Base-by-base conservation (phyloP, 2,888 invertebrate genomes). In the Cheilosia vernalis region DNA sequence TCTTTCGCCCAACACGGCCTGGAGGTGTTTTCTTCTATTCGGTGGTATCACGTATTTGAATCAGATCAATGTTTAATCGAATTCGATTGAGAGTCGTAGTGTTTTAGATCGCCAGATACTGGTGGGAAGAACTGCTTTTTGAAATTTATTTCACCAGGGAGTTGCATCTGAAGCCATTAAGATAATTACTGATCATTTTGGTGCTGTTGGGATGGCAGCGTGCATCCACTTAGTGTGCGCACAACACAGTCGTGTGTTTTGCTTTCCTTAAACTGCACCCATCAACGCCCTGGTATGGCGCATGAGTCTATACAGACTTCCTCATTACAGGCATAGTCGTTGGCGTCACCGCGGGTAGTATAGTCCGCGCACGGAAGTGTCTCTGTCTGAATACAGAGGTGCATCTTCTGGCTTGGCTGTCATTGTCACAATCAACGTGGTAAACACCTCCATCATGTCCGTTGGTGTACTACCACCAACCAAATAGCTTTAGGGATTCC, bases 361-460 rank as follows among this genome's bases (percentile, higher is more conserved):
- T 24, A 70, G 79, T 76, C 55, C 37, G 42, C 49, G 74, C 79
- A 83, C 84, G 80, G 84, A 84, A 84, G 84, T 76, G 84, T 69
- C 58, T 58, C 64, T 69, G 80, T 70, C 69, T 79, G 79, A 30
- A 69, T 53, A 53, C 53, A 47, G 49, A 55, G 72, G 58, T 73
- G 73, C 74, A 84, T 74, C 78, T 79, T 84, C 53, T 47, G 67
- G 33, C 53, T 49, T 30, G 58, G 64, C 74, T 84, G 79, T 84
- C 84, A 80, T 79, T 84, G 79, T 84, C 84, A 80, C 84, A 84
- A 84, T 74, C 73, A 80, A 60, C 56, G 67, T 44, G 73, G 51
- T 74, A 78, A 84, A 84, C 84, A 79, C 84, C 80, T 84, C 74
- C 80, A 79, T 79, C 80, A 76, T 79, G 84, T 76, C 47, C 64